Conservation (phyloP, 2,797 vertebrate species). For the Silurus aristotelis region DNA sequence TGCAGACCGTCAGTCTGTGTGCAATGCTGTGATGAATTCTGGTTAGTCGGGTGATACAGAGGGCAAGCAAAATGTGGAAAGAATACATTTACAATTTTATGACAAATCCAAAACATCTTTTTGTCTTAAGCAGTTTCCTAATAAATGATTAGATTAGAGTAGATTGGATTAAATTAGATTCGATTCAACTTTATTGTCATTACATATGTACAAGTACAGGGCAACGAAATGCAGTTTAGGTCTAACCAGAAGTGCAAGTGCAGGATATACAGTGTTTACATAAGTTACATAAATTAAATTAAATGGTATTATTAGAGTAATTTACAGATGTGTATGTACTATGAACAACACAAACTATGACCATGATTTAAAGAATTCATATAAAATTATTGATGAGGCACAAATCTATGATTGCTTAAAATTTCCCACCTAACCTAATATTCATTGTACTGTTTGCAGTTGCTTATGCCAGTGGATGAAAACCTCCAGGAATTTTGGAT, state of each 20-base stretch:
- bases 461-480: conserved; percentile 90
- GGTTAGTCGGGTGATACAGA: not conserved
- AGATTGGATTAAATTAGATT: too few relatives aligned
- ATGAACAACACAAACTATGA: too few relatives aligned
- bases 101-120: not conserved
- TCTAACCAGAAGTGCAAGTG: too few relatives aligned
- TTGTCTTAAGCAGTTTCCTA: not conserved
- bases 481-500: conserved; percentile 95
- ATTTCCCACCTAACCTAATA: not conserved
- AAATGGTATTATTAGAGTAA: too few relatives aligned
- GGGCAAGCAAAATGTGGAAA: not conserved
- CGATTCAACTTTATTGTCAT: too few relatives aligned
- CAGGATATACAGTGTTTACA: too few relatives aligned
- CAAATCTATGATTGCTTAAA: not conserved
- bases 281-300: too few relatives aligned
- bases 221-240: too few relatives aligned
- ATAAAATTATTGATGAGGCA: not conserved
- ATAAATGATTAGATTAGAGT: not conserved
- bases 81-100: not conserved
- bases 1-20: not conserved
- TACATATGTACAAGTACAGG: too few relatives aligned
- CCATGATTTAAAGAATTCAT: not conserved
- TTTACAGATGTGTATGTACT: too few relatives aligned
- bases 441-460: conserved; percentile 67
- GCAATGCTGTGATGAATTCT: not conserved